These are phyloP conservation scores for Thaumetopoea pityocampa DNA, from an alignment of 1,140 invertebrate species.

Conservation along the genomic window DNA sequence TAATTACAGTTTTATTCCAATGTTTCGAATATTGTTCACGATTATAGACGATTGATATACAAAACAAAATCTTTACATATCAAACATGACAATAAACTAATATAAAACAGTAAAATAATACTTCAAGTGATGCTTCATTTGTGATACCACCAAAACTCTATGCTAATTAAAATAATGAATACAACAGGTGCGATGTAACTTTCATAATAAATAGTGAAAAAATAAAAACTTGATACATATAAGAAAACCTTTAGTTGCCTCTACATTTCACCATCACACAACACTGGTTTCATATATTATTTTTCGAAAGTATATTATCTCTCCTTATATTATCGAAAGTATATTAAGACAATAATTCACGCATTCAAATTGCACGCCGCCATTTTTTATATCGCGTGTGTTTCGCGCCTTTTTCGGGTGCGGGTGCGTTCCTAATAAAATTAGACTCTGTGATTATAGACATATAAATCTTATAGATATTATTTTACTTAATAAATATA, in stretches of 20 bases:
- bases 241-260: slow-evolving; percentile 24
- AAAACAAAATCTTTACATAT: no score
- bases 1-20: no score
- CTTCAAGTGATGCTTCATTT: no score
- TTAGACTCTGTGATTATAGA: slow-evolving; percentile 58
- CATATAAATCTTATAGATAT: slow-evolving; percentile 34
- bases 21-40: no score
- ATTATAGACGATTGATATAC: no score
- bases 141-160: no score
- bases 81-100: no score
- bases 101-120: no score
- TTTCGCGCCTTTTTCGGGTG: slow-evolving; percentile 72
- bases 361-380: slow-evolving; percentile 70
- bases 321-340: no score
- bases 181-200: no score
- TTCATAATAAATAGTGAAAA: background rate
- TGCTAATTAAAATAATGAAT: no score
- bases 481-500: no score
- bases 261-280: slow-evolving; percentile 37
- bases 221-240: slow-evolving; percentile 9
- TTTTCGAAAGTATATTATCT: slow-evolving; percentile 58
- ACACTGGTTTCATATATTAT: slow-evolving; percentile 33
- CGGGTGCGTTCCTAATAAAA: slow-evolving; percentile 72
- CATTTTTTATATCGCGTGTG: slow-evolving; percentile 75
- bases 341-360: slow-evolving; percentile 73